These are phyloP conservation scores for Cephus runcator DNA, from an alignment of 2,888 invertebrate species.

Conservation along the genomic window DNA sequence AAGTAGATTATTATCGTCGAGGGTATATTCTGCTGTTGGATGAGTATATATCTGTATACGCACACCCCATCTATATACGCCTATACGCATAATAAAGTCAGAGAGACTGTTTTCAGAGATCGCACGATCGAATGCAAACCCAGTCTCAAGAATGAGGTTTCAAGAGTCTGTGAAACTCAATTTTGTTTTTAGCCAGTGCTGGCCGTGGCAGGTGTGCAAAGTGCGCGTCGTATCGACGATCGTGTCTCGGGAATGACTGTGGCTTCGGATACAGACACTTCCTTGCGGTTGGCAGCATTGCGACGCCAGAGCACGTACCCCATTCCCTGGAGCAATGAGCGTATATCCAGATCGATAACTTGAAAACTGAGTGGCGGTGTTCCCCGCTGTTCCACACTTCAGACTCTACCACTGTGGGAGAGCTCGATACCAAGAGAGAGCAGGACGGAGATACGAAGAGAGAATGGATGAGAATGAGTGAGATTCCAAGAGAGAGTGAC, in stretches of 20 bases:
- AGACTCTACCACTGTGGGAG: background rate
- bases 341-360: conserved; percentile 50
- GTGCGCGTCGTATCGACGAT: conserved; percentile 9
- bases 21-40: background rate
- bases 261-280: conserved; percentile 17
- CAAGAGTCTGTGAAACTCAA: conserved; percentile 38
- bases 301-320: conserved; percentile 49
- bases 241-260: conserved; percentile 17
- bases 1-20: conserved; percentile 25
- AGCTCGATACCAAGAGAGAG: background rate
- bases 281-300: conserved; percentile 41
- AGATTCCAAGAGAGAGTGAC: background rate
- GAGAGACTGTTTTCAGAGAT: conserved; percentile 11
- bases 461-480: background rate
- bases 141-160: conserved; percentile 30
- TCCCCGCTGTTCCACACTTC: background rate
- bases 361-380: conserved; percentile 30
- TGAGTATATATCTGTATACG: background rate
- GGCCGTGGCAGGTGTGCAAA: background rate
- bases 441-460: background rate
- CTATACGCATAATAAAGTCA: conserved; percentile 11
- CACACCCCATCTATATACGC: background rate
- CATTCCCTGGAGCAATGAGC: conserved; percentile 42
- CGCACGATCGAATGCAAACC: conserved; percentile 38
- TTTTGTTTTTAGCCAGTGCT: conserved; percentile 27